Conservation (phyloP, 2,113 vertebrate species). For the Phrynosoma blainvillii region DNA sequence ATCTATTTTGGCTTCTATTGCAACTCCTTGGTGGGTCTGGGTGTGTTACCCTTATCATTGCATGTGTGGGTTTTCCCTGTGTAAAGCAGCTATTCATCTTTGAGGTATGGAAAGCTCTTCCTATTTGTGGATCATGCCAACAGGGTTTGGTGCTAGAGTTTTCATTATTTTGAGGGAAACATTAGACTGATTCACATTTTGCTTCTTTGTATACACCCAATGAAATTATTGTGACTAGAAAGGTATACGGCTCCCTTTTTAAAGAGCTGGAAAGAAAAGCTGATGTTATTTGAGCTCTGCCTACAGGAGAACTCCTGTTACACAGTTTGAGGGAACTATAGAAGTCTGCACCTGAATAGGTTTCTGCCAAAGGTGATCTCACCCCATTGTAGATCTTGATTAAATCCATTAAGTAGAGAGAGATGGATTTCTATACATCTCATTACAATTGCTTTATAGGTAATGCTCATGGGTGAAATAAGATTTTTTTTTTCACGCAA, state of each 20-base stretch:
- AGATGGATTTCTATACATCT: constrained; percentile 66
- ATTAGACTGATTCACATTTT: fast-evolving
- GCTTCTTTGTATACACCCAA: constrained; percentile 30
- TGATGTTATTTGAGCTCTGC: constrained; percentile 44
- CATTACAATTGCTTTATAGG: constrained; percentile 56
- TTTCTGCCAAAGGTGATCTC: constrained; percentile 71
- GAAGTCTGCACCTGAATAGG: constrained; percentile 64
- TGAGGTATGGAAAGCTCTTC: not conserved
- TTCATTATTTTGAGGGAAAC: not conserved
- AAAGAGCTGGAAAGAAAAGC: constrained; percentile 46
- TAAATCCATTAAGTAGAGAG: constrained; percentile 55
- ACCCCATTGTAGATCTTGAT: constrained; percentile 64
- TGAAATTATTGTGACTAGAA: not conserved
- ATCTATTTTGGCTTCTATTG: too few species aligned
- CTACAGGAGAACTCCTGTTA: constrained; percentile 65
- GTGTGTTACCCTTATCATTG: not conserved
- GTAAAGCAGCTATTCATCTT: not conserved
- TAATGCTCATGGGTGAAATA: constrained; percentile 64
- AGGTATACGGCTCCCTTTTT: not conserved
- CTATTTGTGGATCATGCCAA: not conserved
- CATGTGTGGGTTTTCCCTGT: not conserved
- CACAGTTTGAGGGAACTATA: constrained; percentile 53
- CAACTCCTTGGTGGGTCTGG: not conserved
- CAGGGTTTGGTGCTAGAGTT: not conserved
- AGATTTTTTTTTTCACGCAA: constrained; percentile 57